These are phyloP conservation scores for Hapalemur alaotrensis DNA, from an alignment of 2,797 vertebrate genomes.

Conservation along the genomic window DNA sequence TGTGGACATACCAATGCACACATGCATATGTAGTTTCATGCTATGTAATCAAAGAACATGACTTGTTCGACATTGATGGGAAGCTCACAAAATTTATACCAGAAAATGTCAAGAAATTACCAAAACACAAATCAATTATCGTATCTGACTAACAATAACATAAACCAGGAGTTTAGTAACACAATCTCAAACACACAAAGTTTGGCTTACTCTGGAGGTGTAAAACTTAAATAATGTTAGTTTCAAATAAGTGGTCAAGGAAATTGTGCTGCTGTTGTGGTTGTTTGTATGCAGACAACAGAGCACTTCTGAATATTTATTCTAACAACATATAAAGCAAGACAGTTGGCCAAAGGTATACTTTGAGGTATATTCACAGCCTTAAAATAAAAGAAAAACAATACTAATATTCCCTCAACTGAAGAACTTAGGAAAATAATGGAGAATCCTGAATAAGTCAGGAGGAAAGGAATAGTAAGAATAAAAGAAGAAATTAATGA, in stretches of 20 bases:
- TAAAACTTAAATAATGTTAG: rapidly evolving
- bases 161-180: rapidly evolving
- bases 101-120: neutral
- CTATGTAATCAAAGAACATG: neutral
- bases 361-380: neutral
- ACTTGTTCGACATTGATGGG: rapidly evolving
- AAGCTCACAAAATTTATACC: neutral
- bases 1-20: neutral
- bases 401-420: rapidly evolving
- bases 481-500: neutral
- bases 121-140: rapidly evolving
- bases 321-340: rapidly evolving
- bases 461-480: no score
- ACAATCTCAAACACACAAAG: rapidly evolving
- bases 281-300: rapidly evolving
- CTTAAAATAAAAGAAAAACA: neutral
- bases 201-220: rapidly evolving
- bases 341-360: rapidly evolving
- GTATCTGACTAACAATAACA: neutral
- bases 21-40: no score
- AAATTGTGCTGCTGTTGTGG: rapidly evolving
- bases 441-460: neutral
- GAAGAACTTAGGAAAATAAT: neutral
- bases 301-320: rapidly evolving
- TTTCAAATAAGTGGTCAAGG: no score